phyloP scores from a whole-genome alignment of 2,113 vertebrate genomes.

The Malurus cyaneus region DNA sequence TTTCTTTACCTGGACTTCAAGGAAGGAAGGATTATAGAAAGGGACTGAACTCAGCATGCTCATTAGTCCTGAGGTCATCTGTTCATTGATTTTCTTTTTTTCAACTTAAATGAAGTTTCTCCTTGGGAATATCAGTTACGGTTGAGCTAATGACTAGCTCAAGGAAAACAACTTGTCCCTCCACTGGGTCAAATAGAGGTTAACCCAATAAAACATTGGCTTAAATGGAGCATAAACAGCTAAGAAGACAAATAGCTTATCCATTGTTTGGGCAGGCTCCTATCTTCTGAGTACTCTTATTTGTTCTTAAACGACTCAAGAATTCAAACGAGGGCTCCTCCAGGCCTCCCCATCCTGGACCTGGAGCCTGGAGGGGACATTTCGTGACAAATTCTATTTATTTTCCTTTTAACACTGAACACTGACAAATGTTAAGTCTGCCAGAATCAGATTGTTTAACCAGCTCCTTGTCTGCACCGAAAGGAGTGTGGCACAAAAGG shows the following conservation, averaged over 20 bases:
- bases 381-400: neutral
- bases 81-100: slow-evolving; percentile 81
- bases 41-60: slow-evolving; percentile 62
- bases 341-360: neutral
- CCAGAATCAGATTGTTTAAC: neutral
- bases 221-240: slow-evolving; percentile 76
- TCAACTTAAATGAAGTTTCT: slow-evolving; percentile 78
- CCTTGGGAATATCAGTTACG: slow-evolving; percentile 77
- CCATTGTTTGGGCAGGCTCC: slow-evolving; percentile 39
- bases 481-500: neutral
- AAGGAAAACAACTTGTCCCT: slow-evolving; percentile 71
- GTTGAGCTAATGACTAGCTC: slow-evolving; percentile 75
- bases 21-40: slow-evolving; percentile 57
- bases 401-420: neutral
- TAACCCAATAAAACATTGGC: slow-evolving; percentile 73
- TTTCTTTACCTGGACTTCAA: slow-evolving; percentile 18
- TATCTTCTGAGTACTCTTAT: neutral
- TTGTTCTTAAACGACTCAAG: slow-evolving; percentile 3
- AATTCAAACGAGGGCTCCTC: neutral
- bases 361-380: neutral
- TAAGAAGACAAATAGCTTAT: slow-evolving; percentile 67
- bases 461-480: neutral
- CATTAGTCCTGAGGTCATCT: slow-evolving; percentile 76
- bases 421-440: neutral
- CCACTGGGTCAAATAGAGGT: slow-evolving; percentile 76